These are phyloP conservation scores for Habropoda laboriosa DNA, from an alignment of 1,140 invertebrate genomes.

Conservation along the genomic window DNA sequence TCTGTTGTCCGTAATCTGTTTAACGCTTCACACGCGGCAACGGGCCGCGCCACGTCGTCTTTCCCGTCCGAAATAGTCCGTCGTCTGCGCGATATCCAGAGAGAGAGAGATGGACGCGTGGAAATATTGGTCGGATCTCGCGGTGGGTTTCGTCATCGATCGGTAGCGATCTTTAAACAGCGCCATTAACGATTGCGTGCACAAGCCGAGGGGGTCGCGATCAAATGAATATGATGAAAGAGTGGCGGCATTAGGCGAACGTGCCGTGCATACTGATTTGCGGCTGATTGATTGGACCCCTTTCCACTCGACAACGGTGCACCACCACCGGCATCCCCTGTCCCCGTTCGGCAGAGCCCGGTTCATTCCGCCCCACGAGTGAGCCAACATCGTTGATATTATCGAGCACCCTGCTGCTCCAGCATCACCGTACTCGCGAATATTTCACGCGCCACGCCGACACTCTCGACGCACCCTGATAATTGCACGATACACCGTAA, in stretches of 20 bases:
- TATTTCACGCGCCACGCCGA: constrained; percentile 40
- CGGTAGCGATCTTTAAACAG: constrained; percentile 74
- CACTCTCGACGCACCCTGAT: constrained; percentile 59
- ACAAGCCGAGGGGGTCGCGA: constrained; percentile 72
- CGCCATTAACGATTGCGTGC: constrained; percentile 78
- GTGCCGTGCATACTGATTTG: constrained; percentile 82
- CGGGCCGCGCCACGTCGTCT: constrained; percentile 28
- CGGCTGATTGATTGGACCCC: constrained; percentile 82
- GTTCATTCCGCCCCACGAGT: constrained; percentile 62
- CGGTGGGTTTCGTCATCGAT: constrained; percentile 51
- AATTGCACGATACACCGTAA: constrained; percentile 50
- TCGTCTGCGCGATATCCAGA: too few relatives aligned
- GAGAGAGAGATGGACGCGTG: too few relatives aligned
- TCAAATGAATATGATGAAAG: constrained; percentile 83
- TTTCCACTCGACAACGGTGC: constrained; percentile 72
- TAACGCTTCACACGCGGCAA: constrained; percentile 58
- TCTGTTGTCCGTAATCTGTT: constrained; percentile 75
- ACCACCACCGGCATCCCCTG: constrained; percentile 49
- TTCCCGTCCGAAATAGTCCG: constrained; percentile 2
- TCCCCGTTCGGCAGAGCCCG: constrained; percentile 53
- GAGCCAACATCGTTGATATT: constrained; percentile 75
- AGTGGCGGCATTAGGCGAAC: constrained; percentile 81
- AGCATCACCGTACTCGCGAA: constrained; percentile 49
- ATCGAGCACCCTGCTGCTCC: constrained; percentile 65
- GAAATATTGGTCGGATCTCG: background rate